Conservation (phyloP, 2,888 invertebrate species). For the Acleris emargana region DNA sequence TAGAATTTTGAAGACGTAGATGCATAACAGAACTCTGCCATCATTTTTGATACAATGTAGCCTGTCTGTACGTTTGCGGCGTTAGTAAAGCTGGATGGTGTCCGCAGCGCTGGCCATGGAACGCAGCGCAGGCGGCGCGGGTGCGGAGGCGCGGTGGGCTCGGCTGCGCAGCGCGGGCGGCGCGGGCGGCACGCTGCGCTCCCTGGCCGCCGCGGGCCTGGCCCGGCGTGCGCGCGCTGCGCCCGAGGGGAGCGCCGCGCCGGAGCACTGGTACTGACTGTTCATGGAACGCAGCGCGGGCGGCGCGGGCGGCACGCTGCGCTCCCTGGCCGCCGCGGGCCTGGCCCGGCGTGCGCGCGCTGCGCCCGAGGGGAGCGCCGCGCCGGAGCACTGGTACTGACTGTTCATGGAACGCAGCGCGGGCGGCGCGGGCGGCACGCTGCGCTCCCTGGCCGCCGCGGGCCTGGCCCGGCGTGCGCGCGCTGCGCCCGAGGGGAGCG, state of each 20-base stretch:
- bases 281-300: constrained; percentile 49
- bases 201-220: constrained; percentile 69
- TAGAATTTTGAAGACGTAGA: no score
- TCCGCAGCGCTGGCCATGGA: constrained; percentile 64
- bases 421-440: constrained; percentile 61
- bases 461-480: constrained; percentile 63
- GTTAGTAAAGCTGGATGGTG: no score
- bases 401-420: constrained; percentile 47
- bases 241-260: constrained; percentile 53
- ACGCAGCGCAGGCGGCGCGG: constrained; percentile 50
- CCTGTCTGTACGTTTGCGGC: no score
- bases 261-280: constrained; percentile 66
- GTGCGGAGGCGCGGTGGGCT: constrained; percentile 64
- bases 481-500: constrained; percentile 43
- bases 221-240: constrained; percentile 53
- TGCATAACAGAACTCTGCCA: no score
- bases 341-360: constrained; percentile 59
- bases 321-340: constrained; percentile 68
- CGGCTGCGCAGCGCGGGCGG: constrained; percentile 55
- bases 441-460: constrained; percentile 69
- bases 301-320: constrained; percentile 65
- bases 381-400: constrained; percentile 71
- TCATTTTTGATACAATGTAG: no score
- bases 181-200: constrained; percentile 66
- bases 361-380: constrained; percentile 47